Evolutionary conservation across 2,113 vertebrate species (phyloP).

Genomic region (Hemiprocne comata): DNA sequence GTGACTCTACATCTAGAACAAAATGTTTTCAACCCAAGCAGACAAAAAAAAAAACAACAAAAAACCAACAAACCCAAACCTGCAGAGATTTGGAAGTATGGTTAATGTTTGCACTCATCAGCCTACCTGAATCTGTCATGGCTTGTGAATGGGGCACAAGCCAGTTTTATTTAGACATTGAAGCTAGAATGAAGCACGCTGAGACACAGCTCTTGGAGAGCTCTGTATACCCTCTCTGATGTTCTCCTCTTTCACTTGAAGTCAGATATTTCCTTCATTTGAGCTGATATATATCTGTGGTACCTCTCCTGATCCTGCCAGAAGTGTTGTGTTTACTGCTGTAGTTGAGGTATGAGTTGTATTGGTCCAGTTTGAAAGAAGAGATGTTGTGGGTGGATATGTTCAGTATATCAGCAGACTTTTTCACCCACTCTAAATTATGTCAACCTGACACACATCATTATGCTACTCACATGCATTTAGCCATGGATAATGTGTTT

Average conservation of each 20-base stretch:
- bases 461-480: fast-evolving
- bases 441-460: neutral
- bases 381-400: too few relatives aligned
- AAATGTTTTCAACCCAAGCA: neutral
- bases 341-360: neutral
- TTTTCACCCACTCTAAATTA: neutral
- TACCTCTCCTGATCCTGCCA: neutral
- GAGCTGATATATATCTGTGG: neutral
- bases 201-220: neutral
- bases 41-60: neutral
- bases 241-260: neutral
- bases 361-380: neutral
- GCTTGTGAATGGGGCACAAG: neutral
- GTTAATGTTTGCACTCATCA: neutral
- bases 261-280: neutral
- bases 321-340: neutral
- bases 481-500: neutral
- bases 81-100: neutral
- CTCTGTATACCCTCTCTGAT: neutral
- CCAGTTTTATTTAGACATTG: neutral
- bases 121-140: neutral
- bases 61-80: neutral
- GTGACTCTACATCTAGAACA: neutral
- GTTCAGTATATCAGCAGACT: neutral
- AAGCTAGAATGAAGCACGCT: neutral